These are phyloP conservation scores for Micrastur ruficollis DNA, from an alignment of 2,797 vertebrate species.

Conservation along the genomic window DNA sequence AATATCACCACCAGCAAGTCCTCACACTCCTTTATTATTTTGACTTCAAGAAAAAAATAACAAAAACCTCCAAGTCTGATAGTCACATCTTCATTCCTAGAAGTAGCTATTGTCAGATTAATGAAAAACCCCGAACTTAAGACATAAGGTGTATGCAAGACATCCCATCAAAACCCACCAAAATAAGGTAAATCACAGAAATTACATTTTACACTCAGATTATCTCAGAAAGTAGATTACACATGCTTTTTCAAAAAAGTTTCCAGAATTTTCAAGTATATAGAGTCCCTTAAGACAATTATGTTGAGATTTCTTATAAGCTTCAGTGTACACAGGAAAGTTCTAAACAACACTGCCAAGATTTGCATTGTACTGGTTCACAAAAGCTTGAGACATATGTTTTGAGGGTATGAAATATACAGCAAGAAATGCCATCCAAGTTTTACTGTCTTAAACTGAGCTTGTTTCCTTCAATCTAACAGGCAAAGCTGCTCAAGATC, in stretches of 20 bases:
- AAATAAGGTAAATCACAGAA: neutral
- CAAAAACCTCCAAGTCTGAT: neutral
- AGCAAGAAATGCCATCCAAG: neutral
- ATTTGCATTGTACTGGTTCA: neutral
- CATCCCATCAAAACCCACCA: neutral
- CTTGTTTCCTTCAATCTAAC: neutral
- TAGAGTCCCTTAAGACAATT: neutral
- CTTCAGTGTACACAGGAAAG: neutral
- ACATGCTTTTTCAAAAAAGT: neutral
- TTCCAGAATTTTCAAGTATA: neutral
- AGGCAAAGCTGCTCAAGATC: neutral
- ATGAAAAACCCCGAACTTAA: neutral
- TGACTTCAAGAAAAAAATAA: neutral
- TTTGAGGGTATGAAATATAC: neutral
- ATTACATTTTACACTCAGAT: neutral
- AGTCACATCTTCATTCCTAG: neutral
- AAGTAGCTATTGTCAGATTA: neutral
- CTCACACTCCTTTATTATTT: neutral
- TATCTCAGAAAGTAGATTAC: neutral
- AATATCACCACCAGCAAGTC: neutral
- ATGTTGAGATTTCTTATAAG: neutral
- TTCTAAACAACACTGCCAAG: neutral
- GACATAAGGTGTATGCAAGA: neutral
- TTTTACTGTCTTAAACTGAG: neutral
- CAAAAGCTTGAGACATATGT: neutral